A percentile compares a stretch with the other conserved stretches of the same genome.
Conservation (phyloP, 1,140 invertebrate genomes). For the Orchesella cincta region DNA sequence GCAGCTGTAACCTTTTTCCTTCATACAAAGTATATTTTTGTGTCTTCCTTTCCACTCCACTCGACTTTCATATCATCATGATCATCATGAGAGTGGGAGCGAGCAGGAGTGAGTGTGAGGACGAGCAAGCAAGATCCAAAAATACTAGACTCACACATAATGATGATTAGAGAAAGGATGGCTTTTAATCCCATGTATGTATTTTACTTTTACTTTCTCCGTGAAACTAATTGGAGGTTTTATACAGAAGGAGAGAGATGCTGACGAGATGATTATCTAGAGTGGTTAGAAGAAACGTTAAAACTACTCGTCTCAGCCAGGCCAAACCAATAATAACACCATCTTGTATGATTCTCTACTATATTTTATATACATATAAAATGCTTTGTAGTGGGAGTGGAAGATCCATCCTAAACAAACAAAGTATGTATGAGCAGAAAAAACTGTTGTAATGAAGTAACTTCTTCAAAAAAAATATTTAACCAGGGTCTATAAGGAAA, state of each 20-base stretch:
- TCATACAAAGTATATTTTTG: constrained; percentile 9
- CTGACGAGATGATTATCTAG: constrained; percentile 10
- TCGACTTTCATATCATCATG: neutral
- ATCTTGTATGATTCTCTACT: neutral
- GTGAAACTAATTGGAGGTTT: neutral
- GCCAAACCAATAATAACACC: neutral
- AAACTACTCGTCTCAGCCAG: neutral
- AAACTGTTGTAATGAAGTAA: neutral
- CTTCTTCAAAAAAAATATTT: neutral
- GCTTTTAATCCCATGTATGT: neutral
- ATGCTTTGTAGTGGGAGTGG: neutral
- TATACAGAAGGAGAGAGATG: neutral
- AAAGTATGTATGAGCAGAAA: neutral
- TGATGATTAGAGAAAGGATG: neutral
- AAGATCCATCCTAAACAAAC: neutral
- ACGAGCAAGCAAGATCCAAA: neutral
- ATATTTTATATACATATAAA: neutral
- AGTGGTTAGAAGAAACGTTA: constrained; percentile 4
- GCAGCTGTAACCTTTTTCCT: constrained; percentile 16
- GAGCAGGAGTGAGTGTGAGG: neutral
- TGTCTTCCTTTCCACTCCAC: neutral
- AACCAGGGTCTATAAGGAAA: too few species aligned
- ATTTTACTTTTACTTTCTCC: neutral
- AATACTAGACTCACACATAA: neutral
- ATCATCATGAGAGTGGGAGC: too few species aligned